Evolutionary conservation across 1,140 invertebrate species (phyloP).

Genomic region (Drosophila guanche): DNA sequence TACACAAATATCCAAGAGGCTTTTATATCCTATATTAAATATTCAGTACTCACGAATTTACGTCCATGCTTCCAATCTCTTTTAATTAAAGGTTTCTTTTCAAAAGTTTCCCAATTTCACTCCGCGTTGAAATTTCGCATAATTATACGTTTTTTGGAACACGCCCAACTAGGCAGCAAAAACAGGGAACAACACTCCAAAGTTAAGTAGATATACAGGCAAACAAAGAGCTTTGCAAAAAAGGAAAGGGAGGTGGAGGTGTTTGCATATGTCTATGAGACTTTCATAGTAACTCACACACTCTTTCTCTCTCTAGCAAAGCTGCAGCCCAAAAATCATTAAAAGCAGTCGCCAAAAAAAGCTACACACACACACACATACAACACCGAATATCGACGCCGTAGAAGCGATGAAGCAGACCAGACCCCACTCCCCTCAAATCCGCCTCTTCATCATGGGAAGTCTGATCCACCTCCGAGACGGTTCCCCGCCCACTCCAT

Average conservation of each 20-base stretch:
- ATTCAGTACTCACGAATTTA: too few species aligned
- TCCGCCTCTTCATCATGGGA: not conserved
- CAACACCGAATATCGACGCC: conserved; percentile 9
- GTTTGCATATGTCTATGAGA: conserved; percentile 35
- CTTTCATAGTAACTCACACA: conserved; percentile 23
- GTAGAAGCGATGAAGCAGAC: conserved; percentile 15
- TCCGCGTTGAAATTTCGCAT: not conserved
- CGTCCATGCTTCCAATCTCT: not conserved
- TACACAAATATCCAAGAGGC: too few species aligned
- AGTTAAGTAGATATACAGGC: conserved; percentile 29
- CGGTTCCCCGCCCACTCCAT: not conserved
- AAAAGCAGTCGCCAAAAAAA: conserved; percentile 62
- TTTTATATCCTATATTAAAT: too few species aligned
- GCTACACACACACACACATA: conserved; percentile 29
- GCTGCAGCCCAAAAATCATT: conserved; percentile 73
- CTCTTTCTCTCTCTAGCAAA: conserved; percentile 15
- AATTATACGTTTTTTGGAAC: conserved; percentile 27
- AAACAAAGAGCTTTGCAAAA: conserved; percentile 4
- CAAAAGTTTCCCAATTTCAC: not conserved
- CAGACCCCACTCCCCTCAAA: not conserved
- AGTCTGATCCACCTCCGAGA: conserved; percentile 1
- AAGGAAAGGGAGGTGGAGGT: conserved; percentile 1
- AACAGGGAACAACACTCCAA: too few species aligned
- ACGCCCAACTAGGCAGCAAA: conserved; percentile 1
- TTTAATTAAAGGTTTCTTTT: not conserved